phyloP scores from a whole-genome alignment of 2,888 invertebrate species.

The Pheosia gnoma region DNA sequence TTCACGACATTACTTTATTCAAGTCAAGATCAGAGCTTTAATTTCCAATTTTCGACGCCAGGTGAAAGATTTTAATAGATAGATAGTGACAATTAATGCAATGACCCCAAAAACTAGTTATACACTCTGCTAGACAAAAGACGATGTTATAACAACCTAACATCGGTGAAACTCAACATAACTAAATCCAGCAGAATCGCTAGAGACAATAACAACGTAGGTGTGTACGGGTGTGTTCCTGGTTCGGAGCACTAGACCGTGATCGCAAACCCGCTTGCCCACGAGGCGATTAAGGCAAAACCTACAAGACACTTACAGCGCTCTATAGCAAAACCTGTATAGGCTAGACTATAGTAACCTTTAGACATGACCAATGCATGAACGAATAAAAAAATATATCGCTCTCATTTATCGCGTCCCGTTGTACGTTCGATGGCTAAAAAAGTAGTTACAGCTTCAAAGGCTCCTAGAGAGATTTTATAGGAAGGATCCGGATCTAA shows the following conservation, averaged over 20 bases:
- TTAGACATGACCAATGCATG: not conserved
- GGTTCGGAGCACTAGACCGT: not conserved
- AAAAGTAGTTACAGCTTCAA: conserved; percentile 4
- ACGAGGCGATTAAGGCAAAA: conserved; percentile 1
- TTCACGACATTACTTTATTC: not conserved
- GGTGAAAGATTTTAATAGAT: not conserved
- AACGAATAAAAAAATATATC: not conserved
- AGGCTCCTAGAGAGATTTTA: not conserved
- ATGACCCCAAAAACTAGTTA: not conserved
- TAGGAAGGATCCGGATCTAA: conserved; percentile 9
- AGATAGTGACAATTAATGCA: not conserved
- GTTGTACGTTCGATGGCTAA: conserved; percentile 5
- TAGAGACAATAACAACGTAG: not conserved
- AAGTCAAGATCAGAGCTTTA: not conserved
- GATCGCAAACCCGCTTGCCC: conserved; percentile 2
- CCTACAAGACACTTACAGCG: not conserved
- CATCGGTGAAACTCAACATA: not conserved
- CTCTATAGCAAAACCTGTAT: not conserved
- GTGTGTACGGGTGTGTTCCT: not conserved
- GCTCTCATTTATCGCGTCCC: not conserved
- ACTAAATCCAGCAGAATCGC: not conserved
- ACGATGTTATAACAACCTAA: not conserved
- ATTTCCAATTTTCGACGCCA: no score
- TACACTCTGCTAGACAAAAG: not conserved
- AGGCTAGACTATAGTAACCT: not conserved